Evolutionary conservation across 2,888 invertebrate genomes (phyloP), one percentile per base, ranked within the genome.

Genomic region (Nomada goodeniana): DNA sequence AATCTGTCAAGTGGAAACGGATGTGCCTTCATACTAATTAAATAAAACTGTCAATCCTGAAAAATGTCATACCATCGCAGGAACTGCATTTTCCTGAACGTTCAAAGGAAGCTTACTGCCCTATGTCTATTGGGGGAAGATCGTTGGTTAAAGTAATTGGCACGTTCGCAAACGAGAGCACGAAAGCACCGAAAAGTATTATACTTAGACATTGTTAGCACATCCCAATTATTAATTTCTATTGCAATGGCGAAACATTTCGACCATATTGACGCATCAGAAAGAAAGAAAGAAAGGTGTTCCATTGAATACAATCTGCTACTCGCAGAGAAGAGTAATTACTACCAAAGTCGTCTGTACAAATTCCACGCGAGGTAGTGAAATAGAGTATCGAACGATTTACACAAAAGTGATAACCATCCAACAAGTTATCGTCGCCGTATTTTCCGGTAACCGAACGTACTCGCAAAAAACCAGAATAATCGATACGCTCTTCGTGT

Each of bases 1-100:
- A 83, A 71, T 79, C 82, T 78, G 82, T 80, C 80, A 78, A 75
- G 78, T 70, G 68, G 79, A 77, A 60, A 61, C 63, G 70, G 74
- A 83, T 72, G 74, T 67, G 65, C 59, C 64, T 60, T 59, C 60
- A 36, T 69, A 53, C 73, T 78, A 63, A 71, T 74, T 67, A 76
- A 82, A 73, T 71, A 65, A 74, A 71, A 77, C 77, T 55, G 9
- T 36, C 36, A 36, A 36, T 42, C 26, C 61, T 53, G 44, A 64
- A 15, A 36, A 36, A 36, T 36, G 7, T 36, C 36, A 53, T 60
- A 42, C 29, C 55, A 20, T 53, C 52, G 10, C 11, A 10, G 18
- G 47, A 42, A 71, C 26, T 72, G 23, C 15, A 36, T 20, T 26
- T n/a, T 23, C 26, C 11, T 26, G 18, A 15, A 26, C 2, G 26